Percentiles rank a stretch among this genome's conserved stretches.
Conservation (phyloP, 2,888 invertebrate genomes). For the Pandemis corylana region DNA sequence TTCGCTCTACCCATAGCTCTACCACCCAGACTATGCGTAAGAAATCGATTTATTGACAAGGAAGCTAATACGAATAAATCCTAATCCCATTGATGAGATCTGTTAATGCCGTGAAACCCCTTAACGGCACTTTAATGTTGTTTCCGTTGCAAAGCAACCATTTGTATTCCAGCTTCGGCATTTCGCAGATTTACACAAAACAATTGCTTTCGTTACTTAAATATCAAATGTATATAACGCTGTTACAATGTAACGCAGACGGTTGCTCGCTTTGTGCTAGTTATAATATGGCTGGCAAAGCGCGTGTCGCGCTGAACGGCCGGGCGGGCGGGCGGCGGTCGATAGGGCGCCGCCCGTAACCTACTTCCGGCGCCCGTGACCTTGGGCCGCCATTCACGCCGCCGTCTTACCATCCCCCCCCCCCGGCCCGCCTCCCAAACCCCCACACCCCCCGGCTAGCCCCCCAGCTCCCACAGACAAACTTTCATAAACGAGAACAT, state of each 20-base stretch:
- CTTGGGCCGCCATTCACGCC: slow-evolving; percentile 83
- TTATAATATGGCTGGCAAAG: slow-evolving; percentile 27
- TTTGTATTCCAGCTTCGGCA: background rate
- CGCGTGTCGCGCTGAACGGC: slow-evolving; percentile 43
- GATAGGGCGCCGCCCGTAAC: slow-evolving; percentile 83
- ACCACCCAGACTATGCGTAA: background rate
- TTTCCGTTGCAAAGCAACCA: background rate
- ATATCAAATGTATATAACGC: background rate
- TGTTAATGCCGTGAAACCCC: too few relatives aligned
- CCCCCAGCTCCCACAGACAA: slow-evolving; percentile 46
- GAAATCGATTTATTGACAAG: background rate
- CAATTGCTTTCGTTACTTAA: background rate
- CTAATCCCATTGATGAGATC: too few relatives aligned
- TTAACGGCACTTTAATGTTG: background rate
- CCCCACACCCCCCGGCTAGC: slow-evolving; percentile 36
- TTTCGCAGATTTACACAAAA: background rate
- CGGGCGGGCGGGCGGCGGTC: slow-evolving; percentile 58
- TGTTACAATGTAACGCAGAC: slow-evolving; percentile 19
- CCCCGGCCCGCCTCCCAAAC: slow-evolving; percentile 48
- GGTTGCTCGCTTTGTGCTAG: slow-evolving; percentile 27
- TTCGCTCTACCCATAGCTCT: background rate
- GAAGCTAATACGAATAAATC: background rate
- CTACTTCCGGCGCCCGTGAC: slow-evolving; percentile 84
- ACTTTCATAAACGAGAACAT: slow-evolving; percentile 66
- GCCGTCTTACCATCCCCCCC: slow-evolving; percentile 64